Percentiles rank a stretch among this genome's conserved stretches.
Conservation (phyloP, 2,113 vertebrate genomes). For the Psophia crepitans region DNA sequence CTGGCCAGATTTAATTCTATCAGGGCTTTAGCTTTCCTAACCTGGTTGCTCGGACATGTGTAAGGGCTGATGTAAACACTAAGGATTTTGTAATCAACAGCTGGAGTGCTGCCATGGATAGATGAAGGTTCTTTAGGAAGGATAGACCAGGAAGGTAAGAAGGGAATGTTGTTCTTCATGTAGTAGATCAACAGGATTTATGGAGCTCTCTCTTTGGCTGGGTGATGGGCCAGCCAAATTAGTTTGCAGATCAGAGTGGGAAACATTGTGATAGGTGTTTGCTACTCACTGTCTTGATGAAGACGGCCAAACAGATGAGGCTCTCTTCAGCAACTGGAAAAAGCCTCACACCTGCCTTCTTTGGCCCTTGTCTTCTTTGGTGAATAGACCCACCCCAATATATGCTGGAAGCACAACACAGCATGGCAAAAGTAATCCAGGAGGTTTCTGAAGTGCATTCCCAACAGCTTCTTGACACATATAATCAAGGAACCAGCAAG, state of each 20-base stretch:
- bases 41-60: too few species aligned
- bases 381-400: background rate
- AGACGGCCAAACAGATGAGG: background rate
- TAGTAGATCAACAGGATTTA: background rate
- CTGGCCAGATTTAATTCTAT: too few species aligned
- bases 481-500: background rate
- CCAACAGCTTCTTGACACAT: background rate
- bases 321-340: background rate
- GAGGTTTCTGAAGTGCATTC: background rate
- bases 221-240: background rate
- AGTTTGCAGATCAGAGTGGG: background rate
- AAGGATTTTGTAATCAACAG: too few species aligned
- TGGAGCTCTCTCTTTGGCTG: background rate
- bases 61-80: too few species aligned
- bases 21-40: too few species aligned
- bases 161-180: background rate
- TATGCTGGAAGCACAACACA: background rate
- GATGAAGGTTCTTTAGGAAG: background rate
- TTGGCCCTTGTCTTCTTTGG: background rate
- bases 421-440: background rate
- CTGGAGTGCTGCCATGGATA: background rate
- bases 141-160: fast-evolving
- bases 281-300: background rate
- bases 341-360: background rate
- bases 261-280: background rate